phyloP scores from a whole-genome alignment of 2,113 vertebrate genomes.

The Proterorhinus semilunaris region DNA sequence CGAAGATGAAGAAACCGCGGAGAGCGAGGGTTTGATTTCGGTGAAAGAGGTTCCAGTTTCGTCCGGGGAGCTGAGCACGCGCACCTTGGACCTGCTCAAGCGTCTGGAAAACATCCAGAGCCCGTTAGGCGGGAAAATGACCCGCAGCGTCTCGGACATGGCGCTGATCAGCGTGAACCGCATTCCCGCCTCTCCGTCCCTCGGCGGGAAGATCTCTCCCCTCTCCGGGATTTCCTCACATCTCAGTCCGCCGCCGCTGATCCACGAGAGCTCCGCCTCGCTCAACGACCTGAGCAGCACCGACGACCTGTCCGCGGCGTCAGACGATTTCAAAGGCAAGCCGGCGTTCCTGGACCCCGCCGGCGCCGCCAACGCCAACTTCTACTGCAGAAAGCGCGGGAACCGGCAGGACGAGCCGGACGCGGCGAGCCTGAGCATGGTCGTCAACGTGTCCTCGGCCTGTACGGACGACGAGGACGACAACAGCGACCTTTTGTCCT shows the following conservation, averaged over 20 bases:
- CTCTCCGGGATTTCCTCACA: slow-evolving; percentile 51
- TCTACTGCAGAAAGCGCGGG: slow-evolving; percentile 72
- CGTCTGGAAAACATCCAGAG: slow-evolving; percentile 94
- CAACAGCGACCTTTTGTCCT: slow-evolving; percentile 95
- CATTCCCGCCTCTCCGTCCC: slow-evolving; percentile 67
- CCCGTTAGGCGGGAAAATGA: slow-evolving; percentile 86
- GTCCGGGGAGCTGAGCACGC: slow-evolving; percentile 89
- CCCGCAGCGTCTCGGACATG: slow-evolving; percentile 93
- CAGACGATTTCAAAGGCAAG: slow-evolving; percentile 83
- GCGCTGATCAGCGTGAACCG: slow-evolving; percentile 81
- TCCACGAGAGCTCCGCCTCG: slow-evolving; percentile 88
- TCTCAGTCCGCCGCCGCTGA: slow-evolving; percentile 78
- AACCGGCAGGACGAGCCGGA: slow-evolving; percentile 66
- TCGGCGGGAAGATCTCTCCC: slow-evolving; percentile 16
- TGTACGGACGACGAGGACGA: slow-evolving; percentile 96
- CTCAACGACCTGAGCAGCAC: slow-evolving; percentile 91
- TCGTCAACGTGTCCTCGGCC: slow-evolving; percentile 95
- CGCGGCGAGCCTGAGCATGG: slow-evolving; percentile 92
- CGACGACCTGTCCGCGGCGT: slow-evolving; percentile 89
- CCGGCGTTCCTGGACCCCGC: slow-evolving; percentile 50
- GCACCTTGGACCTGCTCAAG: slow-evolving; percentile 92
- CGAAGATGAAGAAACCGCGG: slow-evolving; percentile 61
- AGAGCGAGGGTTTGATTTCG: not conserved
- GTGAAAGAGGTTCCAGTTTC: slow-evolving; percentile 47
- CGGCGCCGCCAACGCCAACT: slow-evolving; percentile 79